These are phyloP conservation scores for Hippocampus zosterae DNA, from an alignment of 2,113 vertebrate genomes.

Conservation along the genomic window DNA sequence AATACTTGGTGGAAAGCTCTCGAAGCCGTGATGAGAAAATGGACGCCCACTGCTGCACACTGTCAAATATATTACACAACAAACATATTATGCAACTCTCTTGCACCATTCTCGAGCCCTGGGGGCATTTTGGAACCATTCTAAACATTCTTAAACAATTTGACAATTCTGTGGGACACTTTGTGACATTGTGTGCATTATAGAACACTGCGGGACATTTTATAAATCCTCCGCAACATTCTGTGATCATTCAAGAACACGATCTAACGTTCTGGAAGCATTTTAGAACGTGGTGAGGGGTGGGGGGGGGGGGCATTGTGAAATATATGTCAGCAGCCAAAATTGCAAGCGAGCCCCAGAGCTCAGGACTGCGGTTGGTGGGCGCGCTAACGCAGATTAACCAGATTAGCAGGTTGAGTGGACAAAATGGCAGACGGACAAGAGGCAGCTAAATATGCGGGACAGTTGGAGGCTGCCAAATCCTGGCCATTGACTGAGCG, in stretches of 20 bases:
- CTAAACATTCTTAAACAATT: too few species aligned
- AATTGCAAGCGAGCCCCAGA: not conserved
- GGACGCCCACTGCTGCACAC: conserved; percentile 89
- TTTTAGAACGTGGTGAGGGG: not conserved
- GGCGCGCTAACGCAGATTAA: conserved; percentile 7
- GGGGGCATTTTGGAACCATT: too few species aligned
- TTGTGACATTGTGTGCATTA: too few species aligned
- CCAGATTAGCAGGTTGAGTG: not conserved
- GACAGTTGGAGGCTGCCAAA: not conserved
- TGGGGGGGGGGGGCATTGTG: too few species aligned
- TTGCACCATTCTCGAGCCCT: too few species aligned
- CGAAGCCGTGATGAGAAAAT: conserved; percentile 76
- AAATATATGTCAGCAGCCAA: not conserved
- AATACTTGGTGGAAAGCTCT: conserved; percentile 77
- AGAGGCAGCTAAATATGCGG: conserved; percentile 6
- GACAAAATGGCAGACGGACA: conserved; percentile 5
- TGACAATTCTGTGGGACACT: too few species aligned
- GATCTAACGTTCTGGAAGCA: not conserved
- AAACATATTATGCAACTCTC: not conserved
- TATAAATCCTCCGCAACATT: not conserved
- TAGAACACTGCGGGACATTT: not conserved
- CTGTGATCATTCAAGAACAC: not conserved
- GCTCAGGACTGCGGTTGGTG: not conserved
- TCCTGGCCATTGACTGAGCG: not conserved
- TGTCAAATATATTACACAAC: conserved; percentile 31